These are phyloP conservation scores for Cyanocitta stelleri DNA, from an alignment of 2,113 vertebrate genomes.

Conservation along the genomic window DNA sequence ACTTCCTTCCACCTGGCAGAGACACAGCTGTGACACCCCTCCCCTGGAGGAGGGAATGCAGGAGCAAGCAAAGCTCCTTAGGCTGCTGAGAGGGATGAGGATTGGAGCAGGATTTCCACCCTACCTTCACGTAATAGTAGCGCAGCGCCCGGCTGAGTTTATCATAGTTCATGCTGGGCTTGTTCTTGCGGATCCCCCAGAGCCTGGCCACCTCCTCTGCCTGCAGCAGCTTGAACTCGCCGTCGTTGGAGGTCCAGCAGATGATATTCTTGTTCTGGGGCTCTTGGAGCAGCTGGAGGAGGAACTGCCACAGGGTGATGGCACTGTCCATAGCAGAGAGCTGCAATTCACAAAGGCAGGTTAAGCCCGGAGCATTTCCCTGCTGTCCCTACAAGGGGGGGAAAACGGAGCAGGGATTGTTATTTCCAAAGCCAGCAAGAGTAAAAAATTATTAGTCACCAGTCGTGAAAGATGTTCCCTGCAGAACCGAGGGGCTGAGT, in stretches of 20 bases:
- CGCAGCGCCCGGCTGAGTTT: slow-evolving; percentile 96
- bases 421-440: slow-evolving; percentile 28
- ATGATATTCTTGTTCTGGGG: slow-evolving; percentile 89
- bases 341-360: slow-evolving; percentile 59
- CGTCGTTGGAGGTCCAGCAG: slow-evolving; percentile 93
- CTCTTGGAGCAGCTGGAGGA: slow-evolving; percentile 93
- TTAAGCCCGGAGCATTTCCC: background rate
- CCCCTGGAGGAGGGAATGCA: background rate
- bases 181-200: slow-evolving; percentile 97
- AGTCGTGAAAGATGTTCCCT: slow-evolving; percentile 17
- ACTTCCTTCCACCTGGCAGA: background rate
- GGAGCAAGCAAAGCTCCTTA: slow-evolving; percentile 5
- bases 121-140: slow-evolving; percentile 99
- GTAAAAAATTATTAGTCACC: slow-evolving; percentile 32
- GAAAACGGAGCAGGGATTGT: background rate
- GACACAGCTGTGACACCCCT: background rate
- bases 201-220: slow-evolving; percentile 96
- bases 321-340: slow-evolving; percentile 93
- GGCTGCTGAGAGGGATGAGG: background rate
- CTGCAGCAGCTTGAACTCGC: slow-evolving; percentile 96
- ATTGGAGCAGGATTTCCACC: background rate
- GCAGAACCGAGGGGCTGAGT: slow-evolving; percentile 32
- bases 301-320: slow-evolving; percentile 98
- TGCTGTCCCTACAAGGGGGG: background rate
- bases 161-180: slow-evolving; percentile 98